Evolutionary conservation across 2,888 invertebrate genomes (phyloP), one percentile per base, ranked within the genome.

Genomic region (Polymixis flavicincta): DNA sequence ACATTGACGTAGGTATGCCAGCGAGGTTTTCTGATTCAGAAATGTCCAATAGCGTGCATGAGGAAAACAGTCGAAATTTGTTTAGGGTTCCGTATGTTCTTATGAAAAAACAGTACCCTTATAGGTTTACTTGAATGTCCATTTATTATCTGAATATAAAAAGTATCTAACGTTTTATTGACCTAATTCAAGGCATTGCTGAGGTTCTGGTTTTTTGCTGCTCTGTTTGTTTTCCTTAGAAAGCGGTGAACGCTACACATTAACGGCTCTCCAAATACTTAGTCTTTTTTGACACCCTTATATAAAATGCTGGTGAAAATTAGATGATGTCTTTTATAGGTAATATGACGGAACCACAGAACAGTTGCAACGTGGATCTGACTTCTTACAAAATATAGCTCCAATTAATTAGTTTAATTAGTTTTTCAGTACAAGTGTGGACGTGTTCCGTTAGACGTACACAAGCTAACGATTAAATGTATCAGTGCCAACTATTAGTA

Each of bases 341-440:
- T n/a, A 45, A 45, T 45, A 45, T 45, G 42, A 45, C 11, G 11
- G 42, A 45, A 45, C 42, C 42, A 45, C 1, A 11, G 42, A 45
- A 45, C 42, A 45, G 55, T 61, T 71, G 65, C 71, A 69, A n/a
- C 17, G n/a, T 25, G n/a, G 17, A n/a, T 65, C 54, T 32, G 32
- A 60, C 22, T 69, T 55, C 25, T 14, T 37, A 68, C 70, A 73
- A 73, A 70, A 83, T 72, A 74, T 78, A 13, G 54, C 42, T 54
- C 7, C 64, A 61, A 78, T 85, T 70, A 79, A 76, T 84, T 79
- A 69, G 32, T 64, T 42, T 60, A 71, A 71, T 78, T 76, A 66
- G 55, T 57, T 65, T n/a, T 71, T 66, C 65, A 59, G 69, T 57
- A 74, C 69, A 71, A 76, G 72, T 85, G 76, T 64, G 75, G 67